phyloP scores from a whole-genome alignment of 1,140 invertebrate genomes.

The Microplitis mediator region DNA sequence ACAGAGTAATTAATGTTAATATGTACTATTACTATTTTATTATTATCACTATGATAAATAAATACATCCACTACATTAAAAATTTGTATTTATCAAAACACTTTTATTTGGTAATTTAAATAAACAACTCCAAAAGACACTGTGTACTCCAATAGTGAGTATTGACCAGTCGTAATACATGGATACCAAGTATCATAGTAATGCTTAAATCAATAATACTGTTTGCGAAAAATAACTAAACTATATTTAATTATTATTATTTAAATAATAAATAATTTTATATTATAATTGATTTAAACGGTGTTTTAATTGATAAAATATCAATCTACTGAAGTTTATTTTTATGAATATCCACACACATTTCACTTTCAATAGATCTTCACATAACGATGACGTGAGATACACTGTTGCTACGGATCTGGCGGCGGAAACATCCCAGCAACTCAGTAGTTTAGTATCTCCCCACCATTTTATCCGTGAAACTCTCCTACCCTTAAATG shows the following conservation, averaged over 20 bases:
- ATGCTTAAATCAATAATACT: not conserved
- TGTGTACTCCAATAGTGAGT: not conserved
- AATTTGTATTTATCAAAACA: no score
- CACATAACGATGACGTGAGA: not conserved
- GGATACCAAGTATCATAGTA: not conserved
- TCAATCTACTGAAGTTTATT: no score
- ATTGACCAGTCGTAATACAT: not conserved
- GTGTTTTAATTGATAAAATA: not conserved
- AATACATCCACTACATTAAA: no score
- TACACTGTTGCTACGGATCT: conserved; percentile 17
- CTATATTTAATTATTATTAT: not conserved
- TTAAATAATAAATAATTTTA: no score
- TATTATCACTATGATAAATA: no score
- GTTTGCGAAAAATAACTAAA: not conserved
- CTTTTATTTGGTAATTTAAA: no score
- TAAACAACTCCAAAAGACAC: no score
- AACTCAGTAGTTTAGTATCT: not conserved
- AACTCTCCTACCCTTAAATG: not conserved
- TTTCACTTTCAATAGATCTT: no score
- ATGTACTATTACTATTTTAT: no score
- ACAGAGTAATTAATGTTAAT: no score
- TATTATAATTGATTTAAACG: not conserved
- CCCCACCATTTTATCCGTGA: not conserved
- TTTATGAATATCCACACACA: no score
- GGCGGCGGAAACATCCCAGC: conserved; percentile 1